phyloP scores from a whole-genome alignment of 1,140 invertebrate genomes.

The Vollenhovia emeryi region DNA sequence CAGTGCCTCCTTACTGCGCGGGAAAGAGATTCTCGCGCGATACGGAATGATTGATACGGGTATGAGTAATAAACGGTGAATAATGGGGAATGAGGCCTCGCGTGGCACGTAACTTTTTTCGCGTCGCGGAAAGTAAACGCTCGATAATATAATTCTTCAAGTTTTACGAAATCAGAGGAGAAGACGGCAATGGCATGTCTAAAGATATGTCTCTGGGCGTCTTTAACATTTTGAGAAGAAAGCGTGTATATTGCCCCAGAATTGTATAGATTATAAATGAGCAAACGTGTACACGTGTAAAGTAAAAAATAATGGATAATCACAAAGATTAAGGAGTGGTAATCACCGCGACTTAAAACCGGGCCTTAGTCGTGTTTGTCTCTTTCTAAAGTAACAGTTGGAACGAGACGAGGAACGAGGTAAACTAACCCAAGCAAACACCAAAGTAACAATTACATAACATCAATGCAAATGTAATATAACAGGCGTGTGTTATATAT shows the following conservation, averaged over 20 bases:
- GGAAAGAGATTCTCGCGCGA: not conserved
- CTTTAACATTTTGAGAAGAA: not conserved
- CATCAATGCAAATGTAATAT: too few relatives aligned
- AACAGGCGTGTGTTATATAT: too few relatives aligned
- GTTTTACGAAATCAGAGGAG: not conserved
- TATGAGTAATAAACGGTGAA: conserved; percentile 5
- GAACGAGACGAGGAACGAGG: too few relatives aligned
- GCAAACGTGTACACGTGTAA: not conserved
- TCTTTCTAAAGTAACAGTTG: too few relatives aligned
- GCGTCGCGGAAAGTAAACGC: conserved; percentile 8
- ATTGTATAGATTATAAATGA: not conserved
- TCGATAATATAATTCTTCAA: not conserved
- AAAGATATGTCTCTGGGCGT: too few relatives aligned
- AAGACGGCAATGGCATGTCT: too few relatives aligned
- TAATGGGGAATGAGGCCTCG: not conserved
- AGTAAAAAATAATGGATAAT: not conserved
- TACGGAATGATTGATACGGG: conserved; percentile 1
- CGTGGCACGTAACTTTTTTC: not conserved
- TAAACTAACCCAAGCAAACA: too few relatives aligned
- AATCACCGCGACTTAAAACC: not conserved
- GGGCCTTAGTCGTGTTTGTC: too few relatives aligned
- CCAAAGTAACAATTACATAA: too few relatives aligned
- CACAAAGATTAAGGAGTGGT: not conserved
- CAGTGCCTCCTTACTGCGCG: not conserved
- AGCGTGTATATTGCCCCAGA: not conserved